Evolutionary conservation across 2,888 invertebrate species (phyloP), one percentile per base, ranked within the genome.

Genomic region (Apamea anceps): DNA sequence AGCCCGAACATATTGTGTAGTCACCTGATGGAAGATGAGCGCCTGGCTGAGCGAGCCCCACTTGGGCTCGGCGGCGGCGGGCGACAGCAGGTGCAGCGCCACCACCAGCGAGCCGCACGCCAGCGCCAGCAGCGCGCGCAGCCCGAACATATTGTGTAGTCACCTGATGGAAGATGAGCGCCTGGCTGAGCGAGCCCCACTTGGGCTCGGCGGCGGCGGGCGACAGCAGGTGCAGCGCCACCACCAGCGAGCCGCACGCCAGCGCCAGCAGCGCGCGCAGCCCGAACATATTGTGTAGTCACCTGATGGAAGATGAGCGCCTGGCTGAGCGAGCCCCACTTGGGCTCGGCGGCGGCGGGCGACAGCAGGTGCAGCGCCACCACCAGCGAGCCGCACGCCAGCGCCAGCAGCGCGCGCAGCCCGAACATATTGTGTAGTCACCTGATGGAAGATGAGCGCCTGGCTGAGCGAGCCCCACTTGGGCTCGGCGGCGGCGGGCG

Each of bases 31-130:
- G 95, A 99, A 99, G 94, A 99, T 99, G 42, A 99, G 97, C n/a
- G 99, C 99, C 97, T 99, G 99, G 32, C 99, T 99, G 89, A 99
- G 99, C 76, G 99, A 99, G 57, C 99, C 99, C 99, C 99, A 99
- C 87, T 97, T 97, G 51, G 98, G 97, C 21, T 97, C 97, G 28
- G 98, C 98, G 70, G 98, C 98, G 54, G 98, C 98, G 0, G 99
- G 99, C 0, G 99, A 99, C 94, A 98, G 98, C 72, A 99, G 94
- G 95, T 99, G 99, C 82, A 99, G 97, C 54, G 98, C 98, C 86
- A 99, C 98, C 81, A 99, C 98, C 75, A 99, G 96, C 83, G 99
- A 96, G 90, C 99, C 97, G 92, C 99, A 98, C 42, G 99, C 96
- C 75, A 99, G 98, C 85, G 82, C 99, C 13, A 98, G 98, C 25